Evolutionary conservation across 2,888 invertebrate species (phyloP).

Genomic region (Rhamnusium bicolor): DNA sequence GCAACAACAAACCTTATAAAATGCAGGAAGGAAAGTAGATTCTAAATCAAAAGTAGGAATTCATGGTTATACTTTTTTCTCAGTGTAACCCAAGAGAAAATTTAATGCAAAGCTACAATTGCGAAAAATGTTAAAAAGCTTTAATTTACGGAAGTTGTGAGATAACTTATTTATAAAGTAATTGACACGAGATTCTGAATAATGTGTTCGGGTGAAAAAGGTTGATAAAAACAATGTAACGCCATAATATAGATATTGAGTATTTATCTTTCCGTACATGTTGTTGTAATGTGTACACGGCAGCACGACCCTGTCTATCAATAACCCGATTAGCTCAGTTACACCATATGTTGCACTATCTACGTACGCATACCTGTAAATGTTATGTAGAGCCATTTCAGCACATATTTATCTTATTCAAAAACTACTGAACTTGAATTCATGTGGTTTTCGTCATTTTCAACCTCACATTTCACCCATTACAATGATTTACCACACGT

Average conservation of each 20-base stretch:
- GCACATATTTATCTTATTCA: constrained; percentile 54
- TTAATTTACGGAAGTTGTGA: background rate
- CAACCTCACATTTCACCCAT: constrained; percentile 41
- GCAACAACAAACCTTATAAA: too few species aligned
- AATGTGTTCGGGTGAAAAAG: constrained; percentile 32
- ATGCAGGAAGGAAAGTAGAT: too few species aligned
- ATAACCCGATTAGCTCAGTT: constrained; percentile 59
- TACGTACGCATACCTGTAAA: constrained; percentile 51
- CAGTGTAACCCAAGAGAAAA: too few species aligned
- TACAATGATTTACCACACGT: constrained; percentile 19
- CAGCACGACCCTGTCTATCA: constrained; percentile 51
- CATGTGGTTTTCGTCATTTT: constrained; percentile 46
- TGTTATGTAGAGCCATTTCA: constrained; percentile 37
- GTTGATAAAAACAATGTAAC: constrained; percentile 41
- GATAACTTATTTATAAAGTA: constrained; percentile 12
- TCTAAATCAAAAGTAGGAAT: too few species aligned
- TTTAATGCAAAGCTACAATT: background rate
- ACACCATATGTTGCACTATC: constrained; percentile 58
- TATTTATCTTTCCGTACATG: constrained; percentile 37
- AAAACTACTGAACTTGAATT: constrained; percentile 51
- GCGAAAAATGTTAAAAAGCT: too few species aligned
- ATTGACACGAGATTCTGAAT: constrained; percentile 31
- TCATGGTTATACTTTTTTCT: too few species aligned
- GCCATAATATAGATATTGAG: constrained; percentile 37
- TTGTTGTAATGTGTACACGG: constrained; percentile 36